These are phyloP conservation scores for Nesogale talazaci DNA, from an alignment of 2,113 vertebrate species.

Conservation along the genomic window DNA sequence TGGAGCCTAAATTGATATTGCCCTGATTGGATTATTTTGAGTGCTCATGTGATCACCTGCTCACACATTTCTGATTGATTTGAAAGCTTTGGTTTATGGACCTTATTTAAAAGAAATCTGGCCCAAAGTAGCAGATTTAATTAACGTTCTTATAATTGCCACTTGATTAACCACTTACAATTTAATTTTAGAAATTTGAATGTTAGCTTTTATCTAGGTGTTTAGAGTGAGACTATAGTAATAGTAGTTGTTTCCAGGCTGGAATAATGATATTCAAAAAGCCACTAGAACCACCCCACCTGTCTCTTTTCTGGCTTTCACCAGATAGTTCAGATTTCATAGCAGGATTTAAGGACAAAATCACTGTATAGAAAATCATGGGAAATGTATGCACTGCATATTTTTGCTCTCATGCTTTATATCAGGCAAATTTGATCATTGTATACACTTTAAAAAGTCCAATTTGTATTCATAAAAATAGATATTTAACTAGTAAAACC, in stretches of 20 bases:
- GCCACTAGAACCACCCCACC: not conserved
- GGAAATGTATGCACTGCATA: not conserved
- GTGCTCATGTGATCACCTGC: not conserved
- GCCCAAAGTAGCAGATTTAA: slow-evolving; percentile 36
- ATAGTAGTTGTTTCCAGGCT: not conserved
- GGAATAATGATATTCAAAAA: not conserved
- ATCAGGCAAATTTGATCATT: not conserved
- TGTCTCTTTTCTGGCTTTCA: not conserved
- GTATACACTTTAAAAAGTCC: not conserved
- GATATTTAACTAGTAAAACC: not conserved
- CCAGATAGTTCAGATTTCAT: not conserved
- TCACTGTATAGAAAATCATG: slow-evolving; percentile 7
- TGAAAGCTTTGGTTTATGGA: slow-evolving; percentile 48
- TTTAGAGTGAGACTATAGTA: not conserved
- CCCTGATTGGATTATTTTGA: slow-evolving; percentile 65
- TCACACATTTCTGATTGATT: slow-evolving; percentile 60
- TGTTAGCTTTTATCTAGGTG: not conserved
- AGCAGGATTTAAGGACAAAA: not conserved
- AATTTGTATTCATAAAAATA: not conserved
- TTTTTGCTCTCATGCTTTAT: not conserved
- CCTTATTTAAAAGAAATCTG: slow-evolving; percentile 57
- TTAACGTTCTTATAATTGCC: slow-evolving; percentile 54
- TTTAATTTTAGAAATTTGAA: slow-evolving; percentile 32
- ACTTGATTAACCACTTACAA: not conserved
- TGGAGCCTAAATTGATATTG: slow-evolving; percentile 68